phyloP scores from a whole-genome alignment of 1,140 invertebrate species.

The Pinna nobilis region DNA sequence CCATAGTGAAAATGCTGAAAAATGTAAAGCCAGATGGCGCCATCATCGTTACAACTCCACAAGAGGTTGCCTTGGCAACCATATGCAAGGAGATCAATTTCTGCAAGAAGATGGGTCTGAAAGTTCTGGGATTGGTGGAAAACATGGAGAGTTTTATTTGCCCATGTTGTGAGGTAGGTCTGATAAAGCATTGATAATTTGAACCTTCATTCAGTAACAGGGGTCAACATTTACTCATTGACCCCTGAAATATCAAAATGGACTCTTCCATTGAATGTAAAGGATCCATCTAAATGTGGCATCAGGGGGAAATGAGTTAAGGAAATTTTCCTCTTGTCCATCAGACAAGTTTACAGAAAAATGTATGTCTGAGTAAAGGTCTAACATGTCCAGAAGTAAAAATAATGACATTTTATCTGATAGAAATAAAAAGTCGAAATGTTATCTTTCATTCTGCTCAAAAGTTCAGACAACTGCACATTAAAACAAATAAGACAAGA shows the following conservation, averaged over 20 bases:
- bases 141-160: constrained; percentile 96
- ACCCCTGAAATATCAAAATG: too few relatives aligned
- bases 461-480: too few relatives aligned
- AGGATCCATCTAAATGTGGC: too few relatives aligned
- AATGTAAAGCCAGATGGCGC: constrained; percentile 77
- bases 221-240: background rate
- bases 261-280: too few relatives aligned
- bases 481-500: too few relatives aligned
- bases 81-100: constrained; percentile 94
- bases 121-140: constrained; percentile 90
- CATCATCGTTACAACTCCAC: constrained; percentile 91
- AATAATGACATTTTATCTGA: too few relatives aligned
- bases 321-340: background rate
- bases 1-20: constrained; percentile 90
- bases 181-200: background rate
- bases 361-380: too few relatives aligned
- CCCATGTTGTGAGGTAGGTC: constrained; percentile 81
- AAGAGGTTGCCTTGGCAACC: constrained; percentile 84
- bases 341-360: background rate
- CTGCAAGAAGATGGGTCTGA: constrained; percentile 90
- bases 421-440: too few relatives aligned
- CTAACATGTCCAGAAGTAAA: too few relatives aligned
- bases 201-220: too few relatives aligned
- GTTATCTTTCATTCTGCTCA: too few relatives aligned
- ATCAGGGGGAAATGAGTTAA: too few relatives aligned